phyloP scores from a whole-genome alignment of 2,113 vertebrate species.

The Terrapene triunguis region DNA sequence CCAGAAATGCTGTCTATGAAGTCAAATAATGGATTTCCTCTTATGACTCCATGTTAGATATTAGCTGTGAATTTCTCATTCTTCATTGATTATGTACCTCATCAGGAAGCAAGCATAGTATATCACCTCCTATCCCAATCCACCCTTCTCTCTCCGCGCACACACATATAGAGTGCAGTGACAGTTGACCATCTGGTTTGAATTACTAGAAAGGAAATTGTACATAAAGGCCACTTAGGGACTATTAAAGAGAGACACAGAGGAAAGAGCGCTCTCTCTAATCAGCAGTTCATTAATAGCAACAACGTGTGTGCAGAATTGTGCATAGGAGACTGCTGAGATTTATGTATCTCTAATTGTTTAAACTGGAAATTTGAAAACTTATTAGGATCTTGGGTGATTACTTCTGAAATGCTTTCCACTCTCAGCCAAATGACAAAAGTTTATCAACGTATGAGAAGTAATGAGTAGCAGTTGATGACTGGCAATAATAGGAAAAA shows the following conservation, averaged over 20 bases:
- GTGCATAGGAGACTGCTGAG: conserved; percentile 24
- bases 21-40: not conserved
- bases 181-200: conserved; percentile 40
- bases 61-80: not conserved
- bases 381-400: conserved; percentile 9
- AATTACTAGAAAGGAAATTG: conserved; percentile 38
- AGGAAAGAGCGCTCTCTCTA: conserved; percentile 13
- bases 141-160: not conserved
- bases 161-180: accelerated
- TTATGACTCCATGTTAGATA: not conserved
- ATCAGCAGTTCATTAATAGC: conserved; percentile 70
- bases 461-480: not conserved
- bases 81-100: not conserved
- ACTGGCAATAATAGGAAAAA: not conserved
- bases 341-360: conserved; percentile 37
- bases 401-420: conserved; percentile 13
- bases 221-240: conserved; percentile 30
- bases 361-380: conserved; percentile 46
- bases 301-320: conserved; percentile 48
- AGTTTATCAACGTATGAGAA: not conserved
- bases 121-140: not conserved
- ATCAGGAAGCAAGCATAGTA: not conserved
- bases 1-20: not conserved
- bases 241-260: not conserved
- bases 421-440: not conserved